Percentiles rank a stretch among this genome's conserved stretches.
These are phyloP conservation scores for Drosophila kepulauana DNA, from an alignment of 1,140 invertebrate genomes.

Conservation along the genomic window DNA sequence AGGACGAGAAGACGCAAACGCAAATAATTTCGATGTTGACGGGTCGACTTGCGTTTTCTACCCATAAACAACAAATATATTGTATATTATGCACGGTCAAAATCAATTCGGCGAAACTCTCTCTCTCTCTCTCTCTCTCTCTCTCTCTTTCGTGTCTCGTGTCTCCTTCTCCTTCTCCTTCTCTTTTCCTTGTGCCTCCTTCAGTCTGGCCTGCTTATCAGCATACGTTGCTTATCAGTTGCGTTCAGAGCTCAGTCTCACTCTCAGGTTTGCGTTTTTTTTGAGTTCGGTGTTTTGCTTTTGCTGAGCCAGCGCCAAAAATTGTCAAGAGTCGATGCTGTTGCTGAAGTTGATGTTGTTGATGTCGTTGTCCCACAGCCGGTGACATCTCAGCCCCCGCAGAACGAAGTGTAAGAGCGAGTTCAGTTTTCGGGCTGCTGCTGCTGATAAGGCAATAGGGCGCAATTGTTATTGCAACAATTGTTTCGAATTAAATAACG, in stretches of 20 bases:
- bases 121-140: no score
- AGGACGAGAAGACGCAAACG: constrained; percentile 84
- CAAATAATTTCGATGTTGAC: constrained; percentile 85
- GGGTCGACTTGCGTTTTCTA: constrained; percentile 83
- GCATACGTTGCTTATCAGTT: constrained; percentile 70
- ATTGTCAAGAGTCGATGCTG: constrained; percentile 42
- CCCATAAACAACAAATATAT: constrained; percentile 83
- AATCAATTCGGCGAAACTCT: constrained; percentile 41
- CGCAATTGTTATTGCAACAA: constrained; percentile 39
- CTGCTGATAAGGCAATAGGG: constrained; percentile 60
- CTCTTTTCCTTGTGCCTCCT: not conserved
- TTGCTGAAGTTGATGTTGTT: constrained; percentile 29
- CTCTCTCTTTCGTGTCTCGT: not conserved
- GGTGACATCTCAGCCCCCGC: constrained; percentile 63
- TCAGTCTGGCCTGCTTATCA: constrained; percentile 58
- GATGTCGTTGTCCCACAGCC: constrained; percentile 53
- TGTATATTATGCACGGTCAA: constrained; percentile 55
- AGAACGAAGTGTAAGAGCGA: constrained; percentile 28
- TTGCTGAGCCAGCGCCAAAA: constrained; percentile 58
- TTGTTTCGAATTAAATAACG: not conserved
- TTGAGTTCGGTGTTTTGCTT: constrained; percentile 36
- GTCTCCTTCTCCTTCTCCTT: constrained; percentile 13
- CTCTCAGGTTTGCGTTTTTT: constrained; percentile 26
- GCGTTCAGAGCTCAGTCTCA: constrained; percentile 29
- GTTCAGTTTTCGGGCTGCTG: constrained; percentile 49